phyloP scores from a whole-genome alignment of 2,113 vertebrate species.

The Anseranas semipalmata region DNA sequence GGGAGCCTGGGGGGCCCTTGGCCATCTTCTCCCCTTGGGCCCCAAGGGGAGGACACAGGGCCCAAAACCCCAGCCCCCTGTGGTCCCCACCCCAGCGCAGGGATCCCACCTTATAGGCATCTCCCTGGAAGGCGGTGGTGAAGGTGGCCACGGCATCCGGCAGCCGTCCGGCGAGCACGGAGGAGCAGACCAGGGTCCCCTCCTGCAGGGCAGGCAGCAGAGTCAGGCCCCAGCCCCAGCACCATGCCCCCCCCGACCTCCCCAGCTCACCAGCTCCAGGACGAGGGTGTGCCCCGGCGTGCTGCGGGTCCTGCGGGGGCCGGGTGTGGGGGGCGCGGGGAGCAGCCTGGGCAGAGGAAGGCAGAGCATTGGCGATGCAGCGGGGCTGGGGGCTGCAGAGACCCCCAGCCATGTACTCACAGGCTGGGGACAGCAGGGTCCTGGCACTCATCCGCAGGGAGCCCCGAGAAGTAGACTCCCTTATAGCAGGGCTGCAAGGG shows the following conservation, averaged over 20 bases:
- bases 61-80: background rate
- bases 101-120: background rate
- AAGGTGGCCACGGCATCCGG: conserved; percentile 74
- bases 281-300: conserved; percentile 75
- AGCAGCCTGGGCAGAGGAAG: conserved; percentile 63
- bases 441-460: background rate
- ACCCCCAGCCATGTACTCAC: background rate
- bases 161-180: conserved; percentile 63
- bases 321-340: conserved; percentile 46
- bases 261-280: conserved; percentile 77
- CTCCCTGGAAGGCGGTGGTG: background rate
- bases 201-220: conserved; percentile 66
- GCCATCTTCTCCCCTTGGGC: accelerated
- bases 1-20: accelerated
- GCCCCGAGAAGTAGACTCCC: background rate
- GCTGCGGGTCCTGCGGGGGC: conserved; percentile 76
- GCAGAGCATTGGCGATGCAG: accelerated
- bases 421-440: background rate
- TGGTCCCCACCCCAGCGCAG: accelerated
- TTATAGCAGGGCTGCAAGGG: accelerated
- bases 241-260: accelerated
- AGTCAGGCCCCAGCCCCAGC: background rate
- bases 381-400: accelerated
- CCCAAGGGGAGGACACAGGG: accelerated
- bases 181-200: conserved; percentile 82